A percentile compares a stretch with the other conserved stretches of the same genome.
Evolutionary conservation across 1,140 invertebrate genomes (phyloP).

Genomic region (Drosophila insularis): DNA sequence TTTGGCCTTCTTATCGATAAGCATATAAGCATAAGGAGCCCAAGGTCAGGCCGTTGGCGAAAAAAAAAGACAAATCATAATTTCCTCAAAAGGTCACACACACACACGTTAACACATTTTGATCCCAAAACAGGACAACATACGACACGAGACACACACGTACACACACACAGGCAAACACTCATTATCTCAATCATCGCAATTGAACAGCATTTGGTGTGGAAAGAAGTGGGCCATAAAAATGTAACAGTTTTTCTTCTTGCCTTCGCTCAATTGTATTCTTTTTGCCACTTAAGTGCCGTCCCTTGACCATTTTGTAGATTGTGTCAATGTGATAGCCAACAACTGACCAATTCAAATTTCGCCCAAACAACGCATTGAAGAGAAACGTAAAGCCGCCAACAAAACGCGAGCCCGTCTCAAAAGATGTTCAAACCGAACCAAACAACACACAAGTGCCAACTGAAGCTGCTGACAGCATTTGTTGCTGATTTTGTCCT

Average conservation of each 20-base stretch:
- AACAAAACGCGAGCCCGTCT: constrained; percentile 35
- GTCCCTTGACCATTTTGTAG: constrained; percentile 67
- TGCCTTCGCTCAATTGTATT: constrained; percentile 23
- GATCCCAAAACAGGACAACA: constrained; percentile 47
- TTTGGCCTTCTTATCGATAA: constrained; percentile 32
- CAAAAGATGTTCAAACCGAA: constrained; percentile 29
- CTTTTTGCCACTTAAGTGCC: constrained; percentile 58
- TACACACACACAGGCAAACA: constrained; percentile 7
- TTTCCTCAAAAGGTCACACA: constrained; percentile 71
- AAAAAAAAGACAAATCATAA: constrained; percentile 61
- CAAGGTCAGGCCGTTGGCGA: constrained; percentile 1
- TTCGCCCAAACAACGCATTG: constrained; percentile 46
- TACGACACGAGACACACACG: neutral
- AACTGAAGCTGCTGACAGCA: constrained; percentile 68
- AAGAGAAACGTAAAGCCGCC: constrained; percentile 29
- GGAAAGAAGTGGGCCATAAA: constrained; percentile 63
- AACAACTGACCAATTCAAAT: constrained; percentile 62
- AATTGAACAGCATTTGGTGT: constrained; percentile 74
- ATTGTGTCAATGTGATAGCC: constrained; percentile 68
- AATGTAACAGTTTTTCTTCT: constrained; percentile 34
- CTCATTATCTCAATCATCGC: constrained; percentile 78
- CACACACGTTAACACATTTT: constrained; percentile 35
- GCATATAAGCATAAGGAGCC: neutral
- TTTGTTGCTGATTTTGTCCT: constrained; percentile 77
- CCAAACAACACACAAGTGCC: constrained; percentile 62